phyloP scores from a whole-genome alignment of 2,113 vertebrate species.

The Climacteris rufus region DNA sequence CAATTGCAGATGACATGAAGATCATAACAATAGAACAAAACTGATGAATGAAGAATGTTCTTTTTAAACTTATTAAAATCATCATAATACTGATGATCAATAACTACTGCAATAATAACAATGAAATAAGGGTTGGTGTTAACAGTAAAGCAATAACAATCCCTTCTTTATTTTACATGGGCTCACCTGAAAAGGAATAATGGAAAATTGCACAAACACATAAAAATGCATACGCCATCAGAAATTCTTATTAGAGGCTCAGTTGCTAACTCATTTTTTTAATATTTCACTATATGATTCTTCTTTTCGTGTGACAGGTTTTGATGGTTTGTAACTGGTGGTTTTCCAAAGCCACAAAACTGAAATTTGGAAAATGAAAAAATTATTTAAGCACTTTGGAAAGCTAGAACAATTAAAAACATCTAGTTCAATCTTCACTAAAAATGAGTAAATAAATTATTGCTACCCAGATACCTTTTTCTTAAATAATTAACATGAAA shows the following conservation, averaged over 20 bases:
- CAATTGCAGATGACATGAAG: background rate
- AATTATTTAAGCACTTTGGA: background rate
- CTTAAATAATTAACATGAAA: background rate
- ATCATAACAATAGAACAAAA: background rate
- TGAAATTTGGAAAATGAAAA: background rate
- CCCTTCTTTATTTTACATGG: background rate
- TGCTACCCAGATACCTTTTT: background rate
- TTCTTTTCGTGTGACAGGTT: background rate
- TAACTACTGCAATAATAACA: background rate
- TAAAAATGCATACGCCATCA: background rate
- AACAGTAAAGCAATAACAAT: background rate
- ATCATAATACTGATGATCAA: background rate
- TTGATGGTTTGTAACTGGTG: background rate
- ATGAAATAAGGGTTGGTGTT: background rate
- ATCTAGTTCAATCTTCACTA: background rate
- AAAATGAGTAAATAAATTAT: background rate
- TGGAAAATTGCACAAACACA: background rate
- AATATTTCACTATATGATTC: background rate
- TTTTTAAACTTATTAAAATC: conserved; percentile 16
- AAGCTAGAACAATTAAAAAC: background rate
- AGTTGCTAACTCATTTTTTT: background rate
- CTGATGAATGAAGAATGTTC: background rate
- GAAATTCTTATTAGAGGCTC: background rate
- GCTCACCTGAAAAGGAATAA: background rate
- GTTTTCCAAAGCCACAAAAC: background rate